Conservation (phyloP, 2,797 vertebrate genomes). For the Micromesistius poutassou region DNA sequence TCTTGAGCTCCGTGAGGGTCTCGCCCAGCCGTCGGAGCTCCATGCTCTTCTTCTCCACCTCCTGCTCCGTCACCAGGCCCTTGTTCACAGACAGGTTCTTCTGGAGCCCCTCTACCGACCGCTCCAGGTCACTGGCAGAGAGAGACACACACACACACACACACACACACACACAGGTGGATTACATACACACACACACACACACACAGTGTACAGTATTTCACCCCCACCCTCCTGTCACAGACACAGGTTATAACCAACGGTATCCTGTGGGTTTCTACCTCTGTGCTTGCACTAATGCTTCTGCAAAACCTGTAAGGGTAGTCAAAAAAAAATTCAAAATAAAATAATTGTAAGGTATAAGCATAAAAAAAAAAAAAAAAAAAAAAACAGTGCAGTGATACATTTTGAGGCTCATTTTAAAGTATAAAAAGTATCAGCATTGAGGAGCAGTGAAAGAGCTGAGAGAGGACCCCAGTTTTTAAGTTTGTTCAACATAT, state of each 20-base stretch:
- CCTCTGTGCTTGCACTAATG: neutral
- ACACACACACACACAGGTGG: neutral
- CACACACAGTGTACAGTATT: neutral
- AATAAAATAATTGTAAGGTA: neutral
- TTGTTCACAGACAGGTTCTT: constrained; percentile 83
- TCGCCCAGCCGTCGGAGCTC: constrained; percentile 90
- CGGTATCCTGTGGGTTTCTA: neutral
- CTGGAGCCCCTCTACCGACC: constrained; percentile 90
- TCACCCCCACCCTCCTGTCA: neutral
- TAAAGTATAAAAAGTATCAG: neutral
- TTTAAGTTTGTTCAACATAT: neutral
- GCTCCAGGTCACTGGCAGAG: constrained; percentile 85
- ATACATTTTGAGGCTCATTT: neutral
- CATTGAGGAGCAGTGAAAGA: neutral
- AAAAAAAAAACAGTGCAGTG: neutral
- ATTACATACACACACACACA: neutral
- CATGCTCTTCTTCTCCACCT: constrained; percentile 91
- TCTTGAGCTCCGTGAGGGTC: constrained; percentile 88
- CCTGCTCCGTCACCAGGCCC: constrained; percentile 83
- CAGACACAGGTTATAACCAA: neutral
- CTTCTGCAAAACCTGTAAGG: neutral
- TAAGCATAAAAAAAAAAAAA: neutral
- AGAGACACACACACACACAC: neutral
- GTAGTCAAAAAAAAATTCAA: neutral
- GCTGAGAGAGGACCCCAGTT: neutral